Base-by-base conservation (phyloP, 2,113 vertebrate species). In the Bettongia penicillata region DNA sequence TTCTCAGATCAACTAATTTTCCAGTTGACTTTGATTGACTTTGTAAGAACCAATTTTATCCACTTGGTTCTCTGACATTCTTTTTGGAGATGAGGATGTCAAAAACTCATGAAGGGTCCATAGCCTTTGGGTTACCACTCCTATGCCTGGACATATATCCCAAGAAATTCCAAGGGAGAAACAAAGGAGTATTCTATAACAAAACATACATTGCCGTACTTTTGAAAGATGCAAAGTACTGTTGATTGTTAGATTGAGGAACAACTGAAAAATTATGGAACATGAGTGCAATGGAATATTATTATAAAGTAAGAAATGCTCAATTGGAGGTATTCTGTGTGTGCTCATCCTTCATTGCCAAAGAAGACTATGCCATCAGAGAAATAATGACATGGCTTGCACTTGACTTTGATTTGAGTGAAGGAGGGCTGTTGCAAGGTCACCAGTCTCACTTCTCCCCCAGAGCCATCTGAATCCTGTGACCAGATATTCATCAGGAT, bases 51-150 rank as follows among this genome's bases (percentile, higher is more conserved):
- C 50, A 10, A 0, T 48, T 84, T 93, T 0, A 5, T 8, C 51
- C 23, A 0, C 1, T 12, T 3, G 0, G 4, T 24, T 0, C 22
- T n/a, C 49, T 3, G 0, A 0, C 50, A 23, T 3, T 12, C 16
- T 12, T 0, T 3, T 31, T 43, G 7, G 1, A 11, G 68, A n/a
- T 84, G 37, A n/a, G 6, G 7, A 84, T 43, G n/a, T 23, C 19
- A 84, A 43, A 84, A 84, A 84, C 16, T 84, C 68, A 43, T 43
- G 19, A 84, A 84, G 37, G 68, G n/a, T 84, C 19, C 16, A 43
- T 19, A 77, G n/a, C 12, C 31, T n/a, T 77, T 77, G 31, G 37
- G 4, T 77, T 19, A n/a, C 3, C 61, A 77, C 4, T n/a, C 31
- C 61, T 31, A 12, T 61, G 57, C 61, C 61, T 84, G n/a, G 19